Evolutionary conservation across 2,113 vertebrate species (phyloP).

Genomic region (Rhea pennata): DNA sequence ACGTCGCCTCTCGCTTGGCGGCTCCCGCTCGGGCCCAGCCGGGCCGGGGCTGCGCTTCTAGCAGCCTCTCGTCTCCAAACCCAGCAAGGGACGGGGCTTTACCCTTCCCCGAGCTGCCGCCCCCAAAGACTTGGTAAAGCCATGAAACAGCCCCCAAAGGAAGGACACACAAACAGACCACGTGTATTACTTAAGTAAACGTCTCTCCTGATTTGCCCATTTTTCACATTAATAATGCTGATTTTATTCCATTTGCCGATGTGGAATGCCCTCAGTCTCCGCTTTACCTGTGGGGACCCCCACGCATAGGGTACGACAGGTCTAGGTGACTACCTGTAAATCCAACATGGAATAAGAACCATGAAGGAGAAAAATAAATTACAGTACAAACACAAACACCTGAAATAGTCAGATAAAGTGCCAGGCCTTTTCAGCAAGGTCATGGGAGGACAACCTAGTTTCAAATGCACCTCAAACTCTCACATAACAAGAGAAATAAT

Average conservation of each 20-base stretch:
- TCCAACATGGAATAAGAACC: not conserved
- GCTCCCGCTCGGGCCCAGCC: rapidly evolving
- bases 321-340: not conserved
- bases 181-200: not conserved
- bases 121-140: not conserved
- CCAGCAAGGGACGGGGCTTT: not conserved
- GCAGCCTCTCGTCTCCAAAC: not conserved
- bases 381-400: not conserved
- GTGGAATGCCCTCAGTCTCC: not conserved
- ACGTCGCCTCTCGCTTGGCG: not conserved
- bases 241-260: not conserved
- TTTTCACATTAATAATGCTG: not conserved
- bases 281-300: not conserved
- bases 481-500: not conserved
- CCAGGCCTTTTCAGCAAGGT: conserved; percentile 12
- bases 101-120: not conserved
- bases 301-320: not conserved
- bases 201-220: not conserved
- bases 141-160: not conserved
- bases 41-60: not conserved
- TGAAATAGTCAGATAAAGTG: not conserved
- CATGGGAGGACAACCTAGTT: conserved; percentile 38
- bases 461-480: not conserved
- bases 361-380: conserved; percentile 25
- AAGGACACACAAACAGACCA: not conserved